These are phyloP conservation scores for Fopius arisanus DNA, from an alignment of 1,140 invertebrate genomes.

Conservation along the genomic window DNA sequence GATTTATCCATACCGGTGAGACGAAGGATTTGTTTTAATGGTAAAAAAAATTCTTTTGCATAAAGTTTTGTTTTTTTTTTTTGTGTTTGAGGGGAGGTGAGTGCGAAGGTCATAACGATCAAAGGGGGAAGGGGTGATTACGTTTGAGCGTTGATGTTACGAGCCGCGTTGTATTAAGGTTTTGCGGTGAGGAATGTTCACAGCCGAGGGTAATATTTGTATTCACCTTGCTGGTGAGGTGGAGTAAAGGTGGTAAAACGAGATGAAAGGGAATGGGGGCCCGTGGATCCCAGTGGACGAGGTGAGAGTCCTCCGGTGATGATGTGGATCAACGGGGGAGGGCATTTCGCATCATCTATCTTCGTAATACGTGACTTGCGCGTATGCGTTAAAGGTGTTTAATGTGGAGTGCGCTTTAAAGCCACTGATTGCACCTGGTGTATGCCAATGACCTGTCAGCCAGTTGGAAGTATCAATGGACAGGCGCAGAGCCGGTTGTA, in stretches of 20 bases:
- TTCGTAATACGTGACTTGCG: slow-evolving; percentile 6
- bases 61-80: too few species aligned
- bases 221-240: slow-evolving; percentile 22
- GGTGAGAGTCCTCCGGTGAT: slow-evolving; percentile 12
- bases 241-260: neutral
- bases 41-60: too few species aligned
- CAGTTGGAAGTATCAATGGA: slow-evolving; percentile 21
- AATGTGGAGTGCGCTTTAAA: slow-evolving; percentile 23
- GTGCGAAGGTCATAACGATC: slow-evolving; percentile 16
- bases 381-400: neutral
- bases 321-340: slow-evolving; percentile 27
- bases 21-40: too few species aligned
- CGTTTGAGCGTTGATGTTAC: neutral
- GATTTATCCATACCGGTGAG: too few species aligned
- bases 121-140: neutral
- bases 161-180: slow-evolving; percentile 26
- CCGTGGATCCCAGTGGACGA: neutral
- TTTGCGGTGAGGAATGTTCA: slow-evolving; percentile 25
- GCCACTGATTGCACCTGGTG: slow-evolving; percentile 30
- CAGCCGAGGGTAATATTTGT: slow-evolving; percentile 25
- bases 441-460: neutral
- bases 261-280: slow-evolving; percentile 11
- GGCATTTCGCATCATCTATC: slow-evolving; percentile 28
- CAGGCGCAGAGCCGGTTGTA: slow-evolving; percentile 1
- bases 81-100: neutral